A percentile compares a stretch with the other conserved stretches of the same genome.
These are phyloP conservation scores for Sturmia bella DNA, from an alignment of 2,888 invertebrate species.

Conservation along the genomic window DNA sequence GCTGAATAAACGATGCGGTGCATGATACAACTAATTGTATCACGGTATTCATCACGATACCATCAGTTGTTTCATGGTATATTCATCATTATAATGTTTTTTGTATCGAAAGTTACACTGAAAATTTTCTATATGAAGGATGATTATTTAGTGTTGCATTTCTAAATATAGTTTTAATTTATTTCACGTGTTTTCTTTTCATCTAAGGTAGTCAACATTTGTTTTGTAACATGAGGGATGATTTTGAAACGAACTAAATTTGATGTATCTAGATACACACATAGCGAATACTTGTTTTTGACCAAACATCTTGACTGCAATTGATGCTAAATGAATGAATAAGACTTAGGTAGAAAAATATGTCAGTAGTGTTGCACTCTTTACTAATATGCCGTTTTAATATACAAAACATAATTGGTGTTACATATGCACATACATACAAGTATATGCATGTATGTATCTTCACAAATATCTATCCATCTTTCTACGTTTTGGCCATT, in stretches of 20 bases:
- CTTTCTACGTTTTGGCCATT: constrained; percentile 24
- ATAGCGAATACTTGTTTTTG: constrained; percentile 6
- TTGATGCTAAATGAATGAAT: constrained; percentile 34
- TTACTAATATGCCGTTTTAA: neutral
- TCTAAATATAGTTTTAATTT: neutral
- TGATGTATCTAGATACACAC: constrained; percentile 10
- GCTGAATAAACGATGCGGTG: too few relatives aligned
- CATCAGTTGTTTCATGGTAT: too few relatives aligned
- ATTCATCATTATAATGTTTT: too few relatives aligned
- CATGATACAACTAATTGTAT: too few relatives aligned
- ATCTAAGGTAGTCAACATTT: neutral
- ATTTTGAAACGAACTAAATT: neutral
- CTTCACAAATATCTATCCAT: constrained; percentile 5
- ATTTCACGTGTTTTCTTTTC: neutral
- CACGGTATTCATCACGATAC: too few relatives aligned
- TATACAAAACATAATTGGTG: neutral
- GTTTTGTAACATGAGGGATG: neutral
- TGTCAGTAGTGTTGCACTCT: neutral
- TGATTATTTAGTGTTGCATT: too few relatives aligned
- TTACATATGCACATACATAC: too few relatives aligned
- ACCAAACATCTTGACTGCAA: neutral
- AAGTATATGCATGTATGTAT: neutral
- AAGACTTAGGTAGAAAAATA: neutral
- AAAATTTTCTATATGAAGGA: too few relatives aligned
- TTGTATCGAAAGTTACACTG: too few relatives aligned